phyloP scores from a whole-genome alignment of 2,113 vertebrate genomes.

The Paramisgurnus dabryanus region DNA sequence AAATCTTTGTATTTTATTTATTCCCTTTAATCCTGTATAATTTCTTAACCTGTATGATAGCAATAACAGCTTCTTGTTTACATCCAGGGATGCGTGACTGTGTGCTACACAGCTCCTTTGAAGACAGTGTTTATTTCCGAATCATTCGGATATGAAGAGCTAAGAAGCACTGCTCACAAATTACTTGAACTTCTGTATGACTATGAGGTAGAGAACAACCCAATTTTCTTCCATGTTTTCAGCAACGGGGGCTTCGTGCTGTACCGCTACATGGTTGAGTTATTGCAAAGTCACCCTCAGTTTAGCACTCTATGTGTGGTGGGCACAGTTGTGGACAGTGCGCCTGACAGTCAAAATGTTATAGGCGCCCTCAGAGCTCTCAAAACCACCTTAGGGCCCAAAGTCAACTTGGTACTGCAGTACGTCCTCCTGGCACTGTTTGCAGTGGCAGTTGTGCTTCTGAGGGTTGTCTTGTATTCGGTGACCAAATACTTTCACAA shows the following conservation, averaged over 20 bases:
- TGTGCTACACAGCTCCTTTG: constrained; percentile 90
- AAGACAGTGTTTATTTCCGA: constrained; percentile 89
- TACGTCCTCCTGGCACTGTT: constrained; percentile 78
- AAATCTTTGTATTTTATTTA: no score
- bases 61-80: constrained; percentile 22
- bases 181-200: constrained; percentile 91
- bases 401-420: constrained; percentile 71
- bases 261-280: constrained; percentile 89
- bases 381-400: constrained; percentile 71
- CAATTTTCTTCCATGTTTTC: constrained; percentile 90
- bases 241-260: constrained; percentile 95
- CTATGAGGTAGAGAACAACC: constrained; percentile 86
- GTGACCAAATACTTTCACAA: constrained; percentile 85
- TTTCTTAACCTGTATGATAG: neutral
- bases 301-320: constrained; percentile 80
- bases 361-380: constrained; percentile 84
- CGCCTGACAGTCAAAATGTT: constrained; percentile 85
- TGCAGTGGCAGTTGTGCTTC: constrained; percentile 67
- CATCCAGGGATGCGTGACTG: constrained; percentile 85
- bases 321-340: constrained; percentile 89
- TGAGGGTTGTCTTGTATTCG: constrained; percentile 83
- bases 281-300: constrained; percentile 74
- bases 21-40: no score
- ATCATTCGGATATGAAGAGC: constrained; percentile 86
- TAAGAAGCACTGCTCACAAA: constrained; percentile 79